Evolutionary conservation across 35 echinoderm and acorn worm genomes (phyloP).

Genomic region (Strongylocentrotus purpuratus): DNA sequence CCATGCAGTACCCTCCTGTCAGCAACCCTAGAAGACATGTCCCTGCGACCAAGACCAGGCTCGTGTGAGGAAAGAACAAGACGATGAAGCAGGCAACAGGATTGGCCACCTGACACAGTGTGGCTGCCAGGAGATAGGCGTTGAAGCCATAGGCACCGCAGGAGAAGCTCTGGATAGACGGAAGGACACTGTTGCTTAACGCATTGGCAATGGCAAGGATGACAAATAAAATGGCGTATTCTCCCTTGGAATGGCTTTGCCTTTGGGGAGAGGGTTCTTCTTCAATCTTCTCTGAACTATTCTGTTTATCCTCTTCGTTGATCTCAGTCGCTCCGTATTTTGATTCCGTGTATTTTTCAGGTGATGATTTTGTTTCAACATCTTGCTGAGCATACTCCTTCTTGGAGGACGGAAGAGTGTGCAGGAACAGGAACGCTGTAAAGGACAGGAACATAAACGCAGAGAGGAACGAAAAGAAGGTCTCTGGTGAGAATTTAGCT

Average conservation of each 20-base stretch:
- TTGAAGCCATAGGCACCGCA: constrained; percentile 64
- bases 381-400: constrained; percentile 49
- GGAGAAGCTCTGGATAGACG: constrained; percentile 70
- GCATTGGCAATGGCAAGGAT: constrained; percentile 56
- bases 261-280: neutral
- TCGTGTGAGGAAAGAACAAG: constrained; percentile 57
- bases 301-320: constrained; percentile 27
- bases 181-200: constrained; percentile 66
- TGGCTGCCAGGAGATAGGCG: constrained; percentile 60
- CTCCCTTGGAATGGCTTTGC: neutral
- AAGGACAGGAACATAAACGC: constrained; percentile 58
- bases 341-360: neutral
- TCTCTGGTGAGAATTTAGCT: constrained; percentile 57
- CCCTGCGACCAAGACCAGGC: neutral
- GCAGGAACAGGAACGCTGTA: constrained; percentile 42
- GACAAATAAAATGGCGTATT: constrained; percentile 50
- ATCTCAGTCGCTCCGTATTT: neutral
- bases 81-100: constrained; percentile 65
- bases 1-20: constrained; percentile 59
- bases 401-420: constrained; percentile 52
- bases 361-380: neutral
- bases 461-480: constrained; percentile 59
- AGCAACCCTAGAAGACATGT: constrained; percentile 25
- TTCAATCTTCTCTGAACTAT: neutral
- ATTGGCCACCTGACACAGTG: constrained; percentile 60